Percentiles rank a stretch among this genome's conserved stretches.
Conservation (phyloP, 2,797 vertebrate genomes). For the Buphagus erythrorhynchus region DNA sequence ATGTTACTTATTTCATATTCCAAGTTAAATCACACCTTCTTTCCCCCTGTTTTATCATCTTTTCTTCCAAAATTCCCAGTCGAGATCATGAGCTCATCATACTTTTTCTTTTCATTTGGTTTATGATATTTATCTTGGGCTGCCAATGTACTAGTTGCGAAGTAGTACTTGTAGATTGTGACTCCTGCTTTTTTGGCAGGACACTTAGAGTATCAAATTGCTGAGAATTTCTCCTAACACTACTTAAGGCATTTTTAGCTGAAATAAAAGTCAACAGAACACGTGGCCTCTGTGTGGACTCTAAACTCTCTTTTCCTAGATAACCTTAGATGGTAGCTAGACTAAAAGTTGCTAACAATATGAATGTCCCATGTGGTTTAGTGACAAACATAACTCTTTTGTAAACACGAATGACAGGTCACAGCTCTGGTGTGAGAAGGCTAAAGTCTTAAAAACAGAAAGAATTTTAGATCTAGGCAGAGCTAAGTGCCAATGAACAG, state of each 20-base stretch:
- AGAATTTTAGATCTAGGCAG: not conserved
- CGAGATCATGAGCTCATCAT: not conserved
- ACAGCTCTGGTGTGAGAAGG: not conserved
- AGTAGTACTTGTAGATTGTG: not conserved
- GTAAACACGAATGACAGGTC: not conserved
- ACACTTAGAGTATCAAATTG: not conserved
- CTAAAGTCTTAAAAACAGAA: not conserved
- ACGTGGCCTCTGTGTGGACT: not conserved
- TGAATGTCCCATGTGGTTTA: not conserved
- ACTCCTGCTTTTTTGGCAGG: not conserved
- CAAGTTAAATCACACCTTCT: not conserved
- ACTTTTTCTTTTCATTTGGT: not conserved
- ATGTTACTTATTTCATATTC: not conserved
- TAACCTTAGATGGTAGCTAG: not conserved
- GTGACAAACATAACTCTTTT: not conserved
- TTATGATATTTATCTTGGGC: conserved; percentile 7
- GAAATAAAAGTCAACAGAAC: not conserved
- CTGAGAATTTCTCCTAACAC: not conserved
- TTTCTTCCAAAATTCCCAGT: not conserved
- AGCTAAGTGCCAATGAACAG: not conserved
- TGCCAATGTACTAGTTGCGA: not conserved
- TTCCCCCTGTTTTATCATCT: rapidly evolving
- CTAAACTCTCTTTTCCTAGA: not conserved
- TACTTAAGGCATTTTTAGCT: not conserved
- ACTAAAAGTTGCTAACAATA: not conserved